Conservation (phyloP, 2,888 invertebrate species). For the Dromius quadrimaculatus region DNA sequence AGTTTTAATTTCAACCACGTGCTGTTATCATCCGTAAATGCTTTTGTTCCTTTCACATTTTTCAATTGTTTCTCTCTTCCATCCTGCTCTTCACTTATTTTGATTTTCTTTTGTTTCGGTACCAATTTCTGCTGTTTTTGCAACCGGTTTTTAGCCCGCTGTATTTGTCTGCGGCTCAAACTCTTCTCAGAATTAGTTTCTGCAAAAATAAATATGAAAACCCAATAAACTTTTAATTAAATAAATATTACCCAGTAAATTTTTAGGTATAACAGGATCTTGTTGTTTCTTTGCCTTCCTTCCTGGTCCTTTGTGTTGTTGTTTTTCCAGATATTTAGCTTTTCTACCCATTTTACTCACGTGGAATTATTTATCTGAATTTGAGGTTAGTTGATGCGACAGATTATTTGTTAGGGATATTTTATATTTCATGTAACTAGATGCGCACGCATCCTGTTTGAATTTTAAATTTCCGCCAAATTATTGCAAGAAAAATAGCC, state of each 20-base stretch:
- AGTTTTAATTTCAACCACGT: constrained; percentile 77
- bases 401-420: too few relatives aligned
- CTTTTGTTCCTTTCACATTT: constrained; percentile 61
- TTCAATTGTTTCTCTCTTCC: constrained; percentile 59
- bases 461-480: too few relatives aligned
- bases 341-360: constrained; percentile 81
- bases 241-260: constrained; percentile 66
- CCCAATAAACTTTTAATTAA: neutral
- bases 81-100: constrained; percentile 60
- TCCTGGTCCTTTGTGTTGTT: constrained; percentile 85
- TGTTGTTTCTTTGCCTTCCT: constrained; percentile 89
- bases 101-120: constrained; percentile 52
- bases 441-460: too few relatives aligned
- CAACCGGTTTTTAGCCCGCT: constrained; percentile 66
- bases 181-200: constrained; percentile 70
- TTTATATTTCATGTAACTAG: too few relatives aligned
- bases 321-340: constrained; percentile 81
- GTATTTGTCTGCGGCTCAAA: constrained; percentile 78
- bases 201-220: constrained; percentile 52
- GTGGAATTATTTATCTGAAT: constrained; percentile 6
- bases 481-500: too few relatives aligned
- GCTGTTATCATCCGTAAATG: constrained; percentile 79
- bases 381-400: constrained; percentile 45
- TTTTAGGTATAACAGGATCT: constrained; percentile 78
- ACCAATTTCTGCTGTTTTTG: constrained; percentile 58